Evolutionary conservation across 2,888 invertebrate genomes (phyloP), one percentile per base, ranked within the genome.

Genomic region (Meteorus cinctellus): DNA sequence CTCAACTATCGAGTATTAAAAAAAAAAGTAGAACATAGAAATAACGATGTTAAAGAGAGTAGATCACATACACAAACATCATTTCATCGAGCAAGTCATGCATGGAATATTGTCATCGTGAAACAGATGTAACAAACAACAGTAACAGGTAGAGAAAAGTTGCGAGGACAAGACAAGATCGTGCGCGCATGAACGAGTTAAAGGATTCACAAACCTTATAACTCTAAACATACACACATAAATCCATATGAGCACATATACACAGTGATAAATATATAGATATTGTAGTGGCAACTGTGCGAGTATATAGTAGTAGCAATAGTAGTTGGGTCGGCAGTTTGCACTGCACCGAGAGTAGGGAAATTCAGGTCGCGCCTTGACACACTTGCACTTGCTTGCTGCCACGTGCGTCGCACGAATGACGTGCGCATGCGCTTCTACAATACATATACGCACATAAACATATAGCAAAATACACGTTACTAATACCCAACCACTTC

Each of bases 341-440:
- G 67, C 75, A 74, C 67, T 78, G 77, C 63, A 72, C 71, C 78
- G 81, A 80, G 80, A 88, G 88, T 86, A 88, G 88, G 89, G 89
- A 89, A 89, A 89, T 89, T 89, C 89, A 89, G 89, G 89, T 89
- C 89, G 89, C 88, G 89, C 89, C 89, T 89, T 89, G 89, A 89
- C 89, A 89, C 85, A 89, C 87, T 88, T 89, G 88, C 87, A 86
- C 88, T 88, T 86, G 88, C 55, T 48, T 24, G 55, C 55, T 19
- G 55, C 88, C 89, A 89, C 89, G 89, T 89, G 89, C 88, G 88
- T 87, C 86, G 83, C 80, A 83, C 86, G 86, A 19, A 55, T 55
- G 55, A 55, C 86, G 85, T 83, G 85, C 87, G 86, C 83, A 78
- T 80, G 77, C 78, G 78, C 80, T 55, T 55, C 24, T 8, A 19